These are phyloP conservation scores for Sinelater perroti DNA, from an alignment of 2,888 invertebrate genomes.

Conservation along the genomic window DNA sequence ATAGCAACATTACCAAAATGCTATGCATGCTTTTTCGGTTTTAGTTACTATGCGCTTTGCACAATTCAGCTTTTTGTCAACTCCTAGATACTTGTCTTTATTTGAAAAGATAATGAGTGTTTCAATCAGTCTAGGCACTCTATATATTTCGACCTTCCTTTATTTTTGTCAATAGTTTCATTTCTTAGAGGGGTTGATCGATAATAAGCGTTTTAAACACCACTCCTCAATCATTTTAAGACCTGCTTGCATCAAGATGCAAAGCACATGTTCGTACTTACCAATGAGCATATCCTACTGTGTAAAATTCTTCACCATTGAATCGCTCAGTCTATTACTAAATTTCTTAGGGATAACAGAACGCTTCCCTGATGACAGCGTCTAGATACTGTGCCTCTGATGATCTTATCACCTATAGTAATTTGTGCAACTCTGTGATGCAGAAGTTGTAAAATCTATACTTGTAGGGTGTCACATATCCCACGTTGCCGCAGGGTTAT, in stretches of 20 bases:
- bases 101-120: background rate
- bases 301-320: too few species aligned
- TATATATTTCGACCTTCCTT: background rate
- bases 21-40: background rate
- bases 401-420: too few species aligned
- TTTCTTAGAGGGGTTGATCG: background rate
- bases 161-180: slow-evolving; percentile 3
- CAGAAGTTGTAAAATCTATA: too few species aligned
- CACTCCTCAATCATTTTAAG: too few species aligned
- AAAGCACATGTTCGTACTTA: background rate
- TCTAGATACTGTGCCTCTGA: background rate
- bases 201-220: too few species aligned
- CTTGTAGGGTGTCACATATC: background rate
- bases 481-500: background rate
- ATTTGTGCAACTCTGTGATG: background rate
- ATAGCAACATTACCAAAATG: background rate
- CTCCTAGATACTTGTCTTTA: background rate
- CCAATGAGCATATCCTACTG: background rate
- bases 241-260: background rate
- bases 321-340: background rate
- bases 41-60: background rate
- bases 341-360: background rate
- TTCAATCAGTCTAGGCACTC: background rate
- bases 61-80: slow-evolving; percentile 8
- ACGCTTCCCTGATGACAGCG: background rate